These are phyloP conservation scores for Planiliza haematocheilus DNA, from an alignment of 2,113 vertebrate species.

Conservation along the genomic window DNA sequence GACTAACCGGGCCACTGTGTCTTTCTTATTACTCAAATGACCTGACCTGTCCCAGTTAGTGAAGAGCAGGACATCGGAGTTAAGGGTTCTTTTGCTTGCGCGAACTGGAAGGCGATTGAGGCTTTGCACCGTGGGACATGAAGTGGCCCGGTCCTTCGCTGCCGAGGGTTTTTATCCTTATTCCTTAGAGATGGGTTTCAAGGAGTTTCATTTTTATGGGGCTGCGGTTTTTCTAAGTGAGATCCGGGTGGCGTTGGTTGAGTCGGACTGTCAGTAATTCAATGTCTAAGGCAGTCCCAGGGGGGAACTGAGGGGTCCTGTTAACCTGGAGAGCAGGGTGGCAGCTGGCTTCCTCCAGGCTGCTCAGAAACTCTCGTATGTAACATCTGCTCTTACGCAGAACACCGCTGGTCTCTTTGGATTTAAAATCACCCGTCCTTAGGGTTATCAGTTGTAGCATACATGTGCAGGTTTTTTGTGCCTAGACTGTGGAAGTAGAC, in stretches of 20 bases:
- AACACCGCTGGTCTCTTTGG: slow-evolving; percentile 42
- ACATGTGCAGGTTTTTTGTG: slow-evolving; percentile 31
- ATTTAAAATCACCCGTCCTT: slow-evolving; percentile 37
- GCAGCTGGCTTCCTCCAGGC: slow-evolving; percentile 48
- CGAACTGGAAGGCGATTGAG: slow-evolving; percentile 6
- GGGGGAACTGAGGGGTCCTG: slow-evolving; percentile 12
- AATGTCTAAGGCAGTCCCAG: not conserved
- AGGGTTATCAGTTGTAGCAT: slow-evolving; percentile 24
- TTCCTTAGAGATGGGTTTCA: slow-evolving; percentile 2
- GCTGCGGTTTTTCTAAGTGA: not conserved
- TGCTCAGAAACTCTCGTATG: slow-evolving; percentile 22
- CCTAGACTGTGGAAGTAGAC: slow-evolving; percentile 22
- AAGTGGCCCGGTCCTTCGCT: not conserved
- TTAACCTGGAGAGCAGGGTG: slow-evolving; percentile 46
- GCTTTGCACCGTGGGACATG: slow-evolving; percentile 18
- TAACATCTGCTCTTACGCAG: slow-evolving; percentile 51
- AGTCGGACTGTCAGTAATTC: slow-evolving; percentile 10
- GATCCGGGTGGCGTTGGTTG: not conserved
- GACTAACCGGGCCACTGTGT: slow-evolving; percentile 34
- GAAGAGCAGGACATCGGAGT: slow-evolving; percentile 21
- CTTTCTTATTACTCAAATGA: slow-evolving; percentile 18
- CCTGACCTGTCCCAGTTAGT: slow-evolving; percentile 34
- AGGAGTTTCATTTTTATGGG: not conserved
- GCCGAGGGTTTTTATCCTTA: not conserved
- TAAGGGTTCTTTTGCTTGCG: slow-evolving; percentile 2